Conservation (phyloP, 2,113 vertebrate genomes). For the Pelvicachromis taeniatus region DNA sequence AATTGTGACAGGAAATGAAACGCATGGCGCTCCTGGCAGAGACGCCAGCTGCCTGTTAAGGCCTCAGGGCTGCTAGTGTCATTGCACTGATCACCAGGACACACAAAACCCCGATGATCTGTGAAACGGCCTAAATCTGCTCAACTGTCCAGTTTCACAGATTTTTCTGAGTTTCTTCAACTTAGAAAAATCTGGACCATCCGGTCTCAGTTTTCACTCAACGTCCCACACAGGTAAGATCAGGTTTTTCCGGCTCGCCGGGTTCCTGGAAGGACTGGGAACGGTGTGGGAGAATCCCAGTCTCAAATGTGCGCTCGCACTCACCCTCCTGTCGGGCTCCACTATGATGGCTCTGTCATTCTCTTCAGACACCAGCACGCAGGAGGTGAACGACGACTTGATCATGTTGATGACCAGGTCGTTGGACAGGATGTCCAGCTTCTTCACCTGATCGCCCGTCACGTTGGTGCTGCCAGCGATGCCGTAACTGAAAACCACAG, state of each 20-base stretch:
- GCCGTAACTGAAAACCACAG: slow-evolving; percentile 77
- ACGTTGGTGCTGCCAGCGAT: slow-evolving; percentile 95
- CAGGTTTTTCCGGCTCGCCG: not conserved
- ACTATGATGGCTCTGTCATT: slow-evolving; percentile 87
- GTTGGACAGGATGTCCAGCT: slow-evolving; percentile 93
- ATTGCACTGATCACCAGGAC: not conserved
- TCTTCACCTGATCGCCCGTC: slow-evolving; percentile 97
- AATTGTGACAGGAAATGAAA: not conserved
- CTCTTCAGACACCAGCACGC: slow-evolving; percentile 93
- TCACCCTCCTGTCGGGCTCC: slow-evolving; percentile 84
- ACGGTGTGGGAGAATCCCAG: not conserved
- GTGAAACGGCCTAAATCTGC: accelerated
- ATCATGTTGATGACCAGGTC: slow-evolving; percentile 96
- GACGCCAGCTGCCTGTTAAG: not conserved
- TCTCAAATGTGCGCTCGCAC: not conserved
- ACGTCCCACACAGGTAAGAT: not conserved
- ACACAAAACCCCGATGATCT: not conserved
- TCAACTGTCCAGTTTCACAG: accelerated
- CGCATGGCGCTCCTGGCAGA: not conserved
- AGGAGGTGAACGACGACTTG: slow-evolving; percentile 90
- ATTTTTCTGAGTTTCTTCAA: too few relatives aligned
- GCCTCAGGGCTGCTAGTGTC: not conserved
- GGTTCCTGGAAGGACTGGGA: not conserved
- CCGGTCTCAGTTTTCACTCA: not conserved
- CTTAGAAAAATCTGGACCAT: accelerated